These are phyloP conservation scores for Botrylloides violaceus DNA, from an alignment of 23 tunicate species.

Conservation along the genomic window DNA sequence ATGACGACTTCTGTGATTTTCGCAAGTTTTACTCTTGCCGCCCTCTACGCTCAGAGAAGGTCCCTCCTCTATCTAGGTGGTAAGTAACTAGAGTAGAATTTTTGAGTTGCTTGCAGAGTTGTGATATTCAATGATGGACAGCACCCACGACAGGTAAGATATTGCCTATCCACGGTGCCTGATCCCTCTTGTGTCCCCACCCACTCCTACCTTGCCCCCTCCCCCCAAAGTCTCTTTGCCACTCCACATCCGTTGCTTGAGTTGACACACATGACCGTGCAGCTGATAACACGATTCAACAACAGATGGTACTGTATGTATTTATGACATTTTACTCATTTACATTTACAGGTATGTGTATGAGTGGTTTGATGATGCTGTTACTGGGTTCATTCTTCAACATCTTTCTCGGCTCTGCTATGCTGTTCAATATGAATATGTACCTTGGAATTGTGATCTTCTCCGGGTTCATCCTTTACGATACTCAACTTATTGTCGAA, in stretches of 20 bases:
- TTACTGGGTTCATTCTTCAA: conserved; percentile 41
- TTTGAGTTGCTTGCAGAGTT: too few species aligned
- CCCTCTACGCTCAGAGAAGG: conserved; percentile 71
- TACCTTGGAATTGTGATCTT: conserved; percentile 58
- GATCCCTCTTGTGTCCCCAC: too few species aligned
- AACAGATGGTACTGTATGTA: too few species aligned
- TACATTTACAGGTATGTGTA: conserved; percentile 40
- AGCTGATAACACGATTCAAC: too few species aligned
- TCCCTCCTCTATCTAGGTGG: conserved; percentile 86
- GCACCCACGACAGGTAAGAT: too few species aligned
- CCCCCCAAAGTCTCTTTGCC: not conserved
- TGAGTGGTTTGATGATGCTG: conserved; percentile 47
- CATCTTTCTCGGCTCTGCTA: conserved; percentile 55
- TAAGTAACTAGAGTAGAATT: too few species aligned
- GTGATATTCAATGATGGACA: too few species aligned
- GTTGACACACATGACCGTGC: too few species aligned
- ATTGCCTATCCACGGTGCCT: too few species aligned
- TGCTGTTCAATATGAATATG: conserved; percentile 50
- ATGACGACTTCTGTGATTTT: conserved; percentile 55
- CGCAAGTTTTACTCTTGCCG: conserved; percentile 72
- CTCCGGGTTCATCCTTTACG: conserved; percentile 87
- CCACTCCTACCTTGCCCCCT: not conserved
- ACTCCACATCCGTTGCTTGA: not conserved
- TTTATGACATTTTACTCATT: not conserved
- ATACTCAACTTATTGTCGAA: conserved; percentile 90